Conservation (phyloP, 2,113 vertebrate genomes). For the Mobula birostris region DNA sequence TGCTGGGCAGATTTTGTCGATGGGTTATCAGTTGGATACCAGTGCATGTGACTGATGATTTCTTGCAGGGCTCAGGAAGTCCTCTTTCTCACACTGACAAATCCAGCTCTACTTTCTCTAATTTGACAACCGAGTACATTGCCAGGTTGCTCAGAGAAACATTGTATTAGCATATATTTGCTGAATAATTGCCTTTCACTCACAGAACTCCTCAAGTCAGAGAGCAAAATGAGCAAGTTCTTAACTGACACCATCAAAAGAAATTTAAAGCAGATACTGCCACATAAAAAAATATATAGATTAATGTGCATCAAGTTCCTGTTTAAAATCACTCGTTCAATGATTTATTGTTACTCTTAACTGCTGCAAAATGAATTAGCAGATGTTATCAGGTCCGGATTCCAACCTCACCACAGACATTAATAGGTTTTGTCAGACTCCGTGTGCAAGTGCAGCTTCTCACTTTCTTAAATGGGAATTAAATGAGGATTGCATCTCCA, state of each 20-base stretch:
- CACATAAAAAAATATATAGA: not conserved
- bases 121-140: not conserved
- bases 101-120: not conserved
- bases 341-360: not conserved
- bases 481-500: not conserved
- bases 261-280: not conserved
- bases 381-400: not conserved
- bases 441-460: not conserved
- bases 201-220: not conserved
- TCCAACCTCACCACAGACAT: slow-evolving; percentile 1
- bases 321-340: not conserved
- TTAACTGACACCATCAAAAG: not conserved
- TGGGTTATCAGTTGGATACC: not conserved
- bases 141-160: not conserved
- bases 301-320: not conserved
- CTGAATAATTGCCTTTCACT: not conserved
- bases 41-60: not conserved
- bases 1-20: not conserved
- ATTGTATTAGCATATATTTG: not conserved
- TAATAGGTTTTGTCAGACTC: not conserved
- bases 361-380: not conserved
- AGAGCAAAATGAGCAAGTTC: not conserved
- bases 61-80: not conserved
- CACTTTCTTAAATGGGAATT: slow-evolving; percentile 14
- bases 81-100: not conserved